phyloP scores from a whole-genome alignment of 2,797 vertebrate genomes.

The Simalia tracyae region DNA sequence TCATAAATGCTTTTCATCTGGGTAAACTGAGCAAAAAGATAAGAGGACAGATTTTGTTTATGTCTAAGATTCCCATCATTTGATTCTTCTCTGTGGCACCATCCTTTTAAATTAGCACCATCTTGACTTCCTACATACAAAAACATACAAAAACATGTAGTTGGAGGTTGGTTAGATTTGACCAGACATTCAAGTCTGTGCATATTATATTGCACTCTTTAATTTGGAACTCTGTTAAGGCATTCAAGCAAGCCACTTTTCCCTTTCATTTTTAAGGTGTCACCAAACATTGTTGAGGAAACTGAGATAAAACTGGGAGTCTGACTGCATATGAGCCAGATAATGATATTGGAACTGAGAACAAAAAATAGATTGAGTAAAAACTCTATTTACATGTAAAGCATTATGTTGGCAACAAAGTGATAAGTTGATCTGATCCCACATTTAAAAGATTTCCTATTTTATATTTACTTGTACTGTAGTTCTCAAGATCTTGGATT shows the following conservation, averaged over 20 bases:
- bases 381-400: constrained; percentile 1
- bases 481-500: constrained; percentile 13
- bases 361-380: constrained; percentile 4
- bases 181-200: constrained; percentile 17
- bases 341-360: constrained; percentile 25
- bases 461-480: constrained; percentile 35
- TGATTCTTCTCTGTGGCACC: neutral
- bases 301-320: neutral
- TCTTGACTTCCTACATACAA: neutral
- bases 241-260: constrained; percentile 2
- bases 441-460: neutral
- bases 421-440: neutral
- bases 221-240: constrained; percentile 34
- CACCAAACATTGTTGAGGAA: constrained; percentile 8
- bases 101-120: constrained; percentile 26
- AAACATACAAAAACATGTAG: neutral
- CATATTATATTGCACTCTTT: neutral
- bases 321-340: constrained; percentile 25
- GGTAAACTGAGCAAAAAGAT: neutral
- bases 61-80: constrained; percentile 16
- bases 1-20: neutral
- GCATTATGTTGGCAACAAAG: neutral
- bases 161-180: neutral
- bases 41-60: constrained; percentile 8
- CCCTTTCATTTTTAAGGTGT: constrained; percentile 13